Base-by-base conservation (phyloP, 2,797 vertebrate genomes). In the Sebastes oblongus region DNA sequence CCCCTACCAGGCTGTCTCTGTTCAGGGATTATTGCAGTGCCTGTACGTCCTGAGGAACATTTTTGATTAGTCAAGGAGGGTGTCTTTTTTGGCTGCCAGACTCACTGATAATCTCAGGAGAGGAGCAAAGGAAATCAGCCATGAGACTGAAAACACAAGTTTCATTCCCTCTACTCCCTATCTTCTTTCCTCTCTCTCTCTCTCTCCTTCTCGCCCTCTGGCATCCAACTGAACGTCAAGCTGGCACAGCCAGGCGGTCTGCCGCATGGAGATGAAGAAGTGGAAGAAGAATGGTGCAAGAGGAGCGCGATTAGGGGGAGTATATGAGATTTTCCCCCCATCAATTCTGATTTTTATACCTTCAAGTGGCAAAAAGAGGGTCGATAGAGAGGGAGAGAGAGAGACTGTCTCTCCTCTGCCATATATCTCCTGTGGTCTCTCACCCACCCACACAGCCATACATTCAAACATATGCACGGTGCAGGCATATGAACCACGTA, bases 101-200 rank as follows among this genome's bases (percentile, higher is more conserved):
- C 86, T 88, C 72, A 11, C 73, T 83, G 76, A 75, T 88, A 82
- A 92, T 94, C 89, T 90, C 88, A 61, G 86, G 87, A 93, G 89
- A 87, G 78, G 61, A 83, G 85, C 80, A 64, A 50, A 75, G 54
- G 65, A 86, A 91, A 88, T 89, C 83, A 84, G 88, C 84, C 81
- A 88, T 83, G 86, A 90, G 88, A 89, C 91, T 87, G 78, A 86
- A 92, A 91, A 92, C 84, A 94, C 90, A 89, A 84, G 82, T 93
- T 90, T 86, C 75, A 86, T 88, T 86, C 74, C 83, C 77, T 60
- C 32, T 9, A 3, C 9, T 10, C 39, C 73, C 73, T 71, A 72
- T 84, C 75, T 80, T 82, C 62, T 77, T 72, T 66, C 55, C 72
- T 42, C 39, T 36, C 34, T 39, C 36, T 42, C 13, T 42, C 82